Evolutionary conservation across 1,140 invertebrate genomes (phyloP).

Genomic region (Aphis gossypii): DNA sequence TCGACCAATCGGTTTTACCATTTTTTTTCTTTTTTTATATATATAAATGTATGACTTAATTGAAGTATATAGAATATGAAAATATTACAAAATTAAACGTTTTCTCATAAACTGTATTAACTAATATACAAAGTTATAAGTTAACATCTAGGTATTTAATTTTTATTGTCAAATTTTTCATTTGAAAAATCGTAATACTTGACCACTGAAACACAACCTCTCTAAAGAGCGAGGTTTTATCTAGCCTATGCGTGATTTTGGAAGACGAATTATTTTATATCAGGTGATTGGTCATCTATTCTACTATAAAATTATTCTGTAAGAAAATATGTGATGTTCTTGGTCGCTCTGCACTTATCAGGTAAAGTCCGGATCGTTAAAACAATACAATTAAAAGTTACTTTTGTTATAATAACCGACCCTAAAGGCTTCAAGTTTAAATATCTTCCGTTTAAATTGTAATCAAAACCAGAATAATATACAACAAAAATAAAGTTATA

Average conservation of each 20-base stretch:
- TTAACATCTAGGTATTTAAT: not conserved
- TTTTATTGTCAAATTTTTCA: not conserved
- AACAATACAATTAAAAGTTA: not conserved
- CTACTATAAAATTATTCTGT: not conserved
- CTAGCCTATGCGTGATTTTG: not conserved
- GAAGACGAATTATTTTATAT: not conserved
- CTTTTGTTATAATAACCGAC: not conserved
- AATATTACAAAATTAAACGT: not conserved
- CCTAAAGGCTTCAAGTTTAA: not conserved
- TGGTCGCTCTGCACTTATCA: not conserved
- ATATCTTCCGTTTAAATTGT: not conserved
- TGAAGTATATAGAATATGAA: not conserved
- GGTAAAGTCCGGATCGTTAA: not conserved
- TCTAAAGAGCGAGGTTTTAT: not conserved
- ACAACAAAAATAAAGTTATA: not conserved
- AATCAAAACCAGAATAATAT: not conserved
- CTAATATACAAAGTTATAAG: not conserved
- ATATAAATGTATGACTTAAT: not conserved
- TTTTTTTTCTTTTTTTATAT: not conserved
- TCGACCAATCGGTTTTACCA: not conserved
- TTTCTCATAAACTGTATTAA: not conserved
- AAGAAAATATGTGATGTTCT: not conserved
- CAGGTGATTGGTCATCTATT: not conserved
- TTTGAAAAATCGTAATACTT: not conserved
- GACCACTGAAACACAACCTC: not conserved